Percentiles rank a stretch among this genome's conserved stretches.
Conservation (phyloP, 2,797 vertebrate species). For the Chaenodraco wilsoni region DNA sequence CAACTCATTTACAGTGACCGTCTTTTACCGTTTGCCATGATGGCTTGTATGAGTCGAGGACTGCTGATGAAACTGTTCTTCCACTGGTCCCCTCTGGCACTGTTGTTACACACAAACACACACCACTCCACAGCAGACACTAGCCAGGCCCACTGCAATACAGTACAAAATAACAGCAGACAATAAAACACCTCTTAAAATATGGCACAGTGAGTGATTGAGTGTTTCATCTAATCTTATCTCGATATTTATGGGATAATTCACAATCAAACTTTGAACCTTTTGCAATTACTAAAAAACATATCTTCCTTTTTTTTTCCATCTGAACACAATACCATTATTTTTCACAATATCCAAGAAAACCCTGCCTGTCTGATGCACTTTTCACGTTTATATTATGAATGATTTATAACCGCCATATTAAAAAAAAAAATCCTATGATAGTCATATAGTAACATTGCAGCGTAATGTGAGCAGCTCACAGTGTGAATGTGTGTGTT, state of each 20-base stretch:
- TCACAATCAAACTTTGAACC: too few species aligned
- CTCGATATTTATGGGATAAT: too few species aligned
- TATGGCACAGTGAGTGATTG: too few species aligned
- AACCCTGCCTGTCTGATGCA: too few species aligned
- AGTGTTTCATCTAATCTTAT: too few species aligned
- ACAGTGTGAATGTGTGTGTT: background rate
- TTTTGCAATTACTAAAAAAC: too few species aligned
- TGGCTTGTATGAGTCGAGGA: constrained; percentile 61
- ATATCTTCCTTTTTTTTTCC: too few species aligned
- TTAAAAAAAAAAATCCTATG: background rate
- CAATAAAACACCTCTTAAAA: background rate
- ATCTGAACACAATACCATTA: too few species aligned
- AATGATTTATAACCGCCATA: too few species aligned
- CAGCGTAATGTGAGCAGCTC: background rate
- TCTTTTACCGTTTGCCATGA: constrained; percentile 79
- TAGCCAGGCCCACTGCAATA: constrained; percentile 78
- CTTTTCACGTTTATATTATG: too few species aligned
- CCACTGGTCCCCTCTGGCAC: constrained; percentile 72
- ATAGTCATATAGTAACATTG: background rate
- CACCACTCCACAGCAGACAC: constrained; percentile 82
- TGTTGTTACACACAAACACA: constrained; percentile 83
- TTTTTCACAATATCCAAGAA: too few species aligned
- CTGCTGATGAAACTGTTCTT: constrained; percentile 74
- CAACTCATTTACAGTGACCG: too few species aligned
- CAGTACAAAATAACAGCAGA: background rate